These are phyloP conservation scores for Daktulosphaira vitifoliae DNA, from an alignment of 1,140 invertebrate genomes.

Conservation along the genomic window DNA sequence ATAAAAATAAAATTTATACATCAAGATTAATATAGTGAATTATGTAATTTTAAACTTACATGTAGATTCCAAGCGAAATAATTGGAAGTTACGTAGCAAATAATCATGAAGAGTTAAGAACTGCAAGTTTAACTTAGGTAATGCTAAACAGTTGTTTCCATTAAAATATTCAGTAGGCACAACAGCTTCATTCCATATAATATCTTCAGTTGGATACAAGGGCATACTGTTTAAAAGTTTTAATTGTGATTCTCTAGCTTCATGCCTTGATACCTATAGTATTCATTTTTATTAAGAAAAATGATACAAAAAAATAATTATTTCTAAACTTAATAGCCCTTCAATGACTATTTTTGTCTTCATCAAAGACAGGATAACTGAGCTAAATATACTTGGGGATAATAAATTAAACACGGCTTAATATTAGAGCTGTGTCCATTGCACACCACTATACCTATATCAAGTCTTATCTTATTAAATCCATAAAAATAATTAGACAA, in stretches of 20 bases:
- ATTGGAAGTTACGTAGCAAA: conserved; percentile 90
- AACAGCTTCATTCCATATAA: conserved; percentile 99
- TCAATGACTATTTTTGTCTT: too few relatives aligned
- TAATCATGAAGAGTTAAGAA: conserved; percentile 99
- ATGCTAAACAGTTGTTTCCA: conserved; percentile 85
- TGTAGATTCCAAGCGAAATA: conserved; percentile 96
- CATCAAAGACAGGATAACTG: too few relatives aligned
- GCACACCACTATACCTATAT: too few relatives aligned
- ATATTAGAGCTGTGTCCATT: too few relatives aligned
- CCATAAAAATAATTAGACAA: too few relatives aligned
- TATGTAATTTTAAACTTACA: conserved; percentile 57
- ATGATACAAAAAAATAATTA: not conserved
- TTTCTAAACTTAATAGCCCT: too few relatives aligned
- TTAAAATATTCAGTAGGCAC: conserved; percentile 96
- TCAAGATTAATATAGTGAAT: too few relatives aligned
- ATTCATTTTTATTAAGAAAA: conserved; percentile 6
- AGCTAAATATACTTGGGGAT: too few relatives aligned
- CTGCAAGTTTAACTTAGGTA: conserved; percentile 97
- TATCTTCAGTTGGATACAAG: conserved; percentile 93
- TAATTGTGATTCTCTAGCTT: conserved; percentile 80
- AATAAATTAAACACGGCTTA: too few relatives aligned
- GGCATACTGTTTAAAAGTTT: conserved; percentile 97
- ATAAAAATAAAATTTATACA: too few relatives aligned
- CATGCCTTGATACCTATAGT: conserved; percentile 73
- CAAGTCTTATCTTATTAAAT: too few relatives aligned